Evolutionary conservation across 2,888 invertebrate genomes (phyloP), one percentile per base, ranked within the genome.

Genomic region (Melinaea menophilus): DNA sequence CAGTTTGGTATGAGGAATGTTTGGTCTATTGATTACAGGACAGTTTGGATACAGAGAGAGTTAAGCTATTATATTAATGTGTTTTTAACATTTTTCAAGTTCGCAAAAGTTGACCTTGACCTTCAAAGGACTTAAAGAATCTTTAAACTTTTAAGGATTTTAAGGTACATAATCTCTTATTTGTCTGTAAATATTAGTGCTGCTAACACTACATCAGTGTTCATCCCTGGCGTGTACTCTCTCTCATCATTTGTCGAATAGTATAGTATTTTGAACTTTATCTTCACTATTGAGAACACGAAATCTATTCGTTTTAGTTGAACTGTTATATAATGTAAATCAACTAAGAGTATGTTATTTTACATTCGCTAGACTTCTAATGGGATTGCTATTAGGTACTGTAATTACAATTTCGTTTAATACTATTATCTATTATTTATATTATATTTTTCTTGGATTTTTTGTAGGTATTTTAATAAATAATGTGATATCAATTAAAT

Each of bases 91-190:
- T 22, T 22, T 22, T 22, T 22, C 22, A 22, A 22, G 1, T 22
- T 22, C 22, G 22, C 22, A 22, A 22, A 22, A 22, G 4, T 13
- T n/a, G 4, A 5, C 12, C 13, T 13, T 48, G 13, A 48, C 22
- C 22, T 48, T 48, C 22, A 22, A 22, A 22, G 22, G n/a, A 48
- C 13, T 48, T 7, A 13, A 4, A 4, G 4, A 48, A n/a, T 4
- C n/a, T 13, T 48, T 48, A 41, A 35, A 47, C 55, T 65, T 48
- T 58, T 51, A 56, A 41, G 55, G 55, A 55, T 64, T 61, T 45
- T 57, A 55, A 46, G 59, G 47, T 65, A 54, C 59, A 65, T 60
- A 54, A 47, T 61, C 51, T 63, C 55, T 51, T 47, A 46, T 57
- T 55, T 54, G 60, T 56, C 51, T 64, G 45, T 33, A 51, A 46